Base-by-base conservation (phyloP, 2,113 vertebrate genomes). In the Puma concolor region DNA sequence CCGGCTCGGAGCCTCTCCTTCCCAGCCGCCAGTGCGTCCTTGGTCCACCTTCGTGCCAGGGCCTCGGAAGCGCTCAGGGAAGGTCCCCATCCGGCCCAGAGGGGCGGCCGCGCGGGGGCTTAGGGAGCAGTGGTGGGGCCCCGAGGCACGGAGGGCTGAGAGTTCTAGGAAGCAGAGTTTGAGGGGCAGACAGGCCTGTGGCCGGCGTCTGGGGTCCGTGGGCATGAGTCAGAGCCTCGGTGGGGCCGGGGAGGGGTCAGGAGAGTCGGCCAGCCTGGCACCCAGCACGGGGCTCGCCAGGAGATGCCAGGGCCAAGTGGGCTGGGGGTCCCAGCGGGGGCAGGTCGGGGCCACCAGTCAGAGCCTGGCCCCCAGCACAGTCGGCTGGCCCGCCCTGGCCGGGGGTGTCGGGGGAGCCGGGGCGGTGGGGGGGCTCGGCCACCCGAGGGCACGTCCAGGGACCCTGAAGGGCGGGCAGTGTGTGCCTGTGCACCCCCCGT, bases 351-450 rank as follows among this genome's bases (percentile, higher is more conserved):
- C 10, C 36, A 0, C 27, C 25, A 1, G 41, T 60, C 63, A 93
- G 27, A 57, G 63, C 23, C 4, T 2, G 54, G 71, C 0, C 5
- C 41, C 36, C 0, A 4, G 23, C 41, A 25, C 8, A 10, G 50
- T 0, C 1, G 0, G 41, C 8, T 0, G 9, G 5, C n/a, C 44
- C 4, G 36, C 31, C 0, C 82, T 0, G 14, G 44, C 44, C 7
- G 7, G 27, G 17, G n/a, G 10, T 0, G 7, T 15, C 12, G 0
- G 86, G 12, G 36, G 23, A 15, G 27, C 27, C 0, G 7, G 44
- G 44, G 0, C 4, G n/a, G 17, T 2, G 0, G 86, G 12, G 48
- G 23, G 11, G 23, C 16, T 0, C 7, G n/a, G n/a, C 17, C 8
- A 4, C 67, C 67, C 8, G 7, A 71, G 33, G 2, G 31, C 31